phyloP scores from a whole-genome alignment of 2,888 invertebrate genomes.

The Ceraclea dissimilis region DNA sequence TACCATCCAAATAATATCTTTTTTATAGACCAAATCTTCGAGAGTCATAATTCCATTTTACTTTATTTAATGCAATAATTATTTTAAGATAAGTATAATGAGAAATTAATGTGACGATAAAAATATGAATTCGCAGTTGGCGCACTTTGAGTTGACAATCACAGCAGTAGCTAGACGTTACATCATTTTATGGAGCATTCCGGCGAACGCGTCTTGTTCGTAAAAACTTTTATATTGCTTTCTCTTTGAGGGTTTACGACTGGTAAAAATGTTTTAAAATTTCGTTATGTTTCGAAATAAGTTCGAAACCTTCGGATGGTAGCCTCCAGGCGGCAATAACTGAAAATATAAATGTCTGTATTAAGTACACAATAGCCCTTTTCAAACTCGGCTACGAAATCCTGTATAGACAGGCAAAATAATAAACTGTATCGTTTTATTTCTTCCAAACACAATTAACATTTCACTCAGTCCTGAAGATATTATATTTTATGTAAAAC shows the following conservation, averaged over 20 bases:
- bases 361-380: not conserved
- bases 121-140: too few species aligned
- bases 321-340: not conserved
- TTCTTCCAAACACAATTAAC: too few species aligned
- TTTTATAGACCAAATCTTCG: too few species aligned
- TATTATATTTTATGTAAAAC: too few species aligned
- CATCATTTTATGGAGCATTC: conserved; percentile 6
- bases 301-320: not conserved
- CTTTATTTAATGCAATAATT: too few species aligned
- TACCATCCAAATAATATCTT: too few species aligned
- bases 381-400: not conserved
- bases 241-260: conserved; percentile 8
- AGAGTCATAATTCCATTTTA: too few species aligned
- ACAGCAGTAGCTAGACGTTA: not conserved
- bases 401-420: not conserved
- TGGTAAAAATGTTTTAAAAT: conserved; percentile 2
- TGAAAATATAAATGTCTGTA: not conserved
- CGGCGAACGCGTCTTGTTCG: conserved; percentile 12
- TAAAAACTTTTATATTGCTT: conserved; percentile 21
- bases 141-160: not conserved
- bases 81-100: too few species aligned
- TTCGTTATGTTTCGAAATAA: not conserved
- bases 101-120: too few species aligned
- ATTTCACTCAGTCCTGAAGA: too few species aligned
- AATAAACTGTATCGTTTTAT: not conserved